Conservation (phyloP, 2,888 invertebrate species). For the Gryllus longicercus region DNA sequence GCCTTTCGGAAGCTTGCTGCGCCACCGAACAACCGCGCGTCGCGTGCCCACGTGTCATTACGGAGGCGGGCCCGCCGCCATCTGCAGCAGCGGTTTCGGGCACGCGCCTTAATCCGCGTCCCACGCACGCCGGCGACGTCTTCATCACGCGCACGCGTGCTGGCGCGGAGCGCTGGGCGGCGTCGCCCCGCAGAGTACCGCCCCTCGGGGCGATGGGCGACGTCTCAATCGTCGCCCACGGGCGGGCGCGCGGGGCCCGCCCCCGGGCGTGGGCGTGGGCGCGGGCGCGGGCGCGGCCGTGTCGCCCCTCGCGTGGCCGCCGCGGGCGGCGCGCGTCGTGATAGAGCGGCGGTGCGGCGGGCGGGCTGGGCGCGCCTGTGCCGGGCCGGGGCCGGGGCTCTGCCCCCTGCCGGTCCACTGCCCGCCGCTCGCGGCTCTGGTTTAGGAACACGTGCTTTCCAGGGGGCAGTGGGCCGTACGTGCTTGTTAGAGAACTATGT, state of each 20-base stretch:
- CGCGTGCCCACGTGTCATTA: neutral
- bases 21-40: neutral
- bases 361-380: neutral
- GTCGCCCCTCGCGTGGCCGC: neutral
- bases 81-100: neutral
- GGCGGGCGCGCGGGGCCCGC: neutral
- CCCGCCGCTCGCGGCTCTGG: no score
- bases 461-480: no score
- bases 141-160: neutral
- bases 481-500: no score
- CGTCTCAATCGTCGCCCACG: constrained; percentile 17
- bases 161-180: neutral
- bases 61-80: neutral
- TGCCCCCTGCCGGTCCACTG: no score
- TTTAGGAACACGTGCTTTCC: no score
- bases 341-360: neutral
- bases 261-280: neutral
- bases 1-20: no score
- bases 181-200: neutral
- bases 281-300: neutral
- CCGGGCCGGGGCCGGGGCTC: neutral
- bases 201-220: neutral
- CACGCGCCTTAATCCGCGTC: neutral
- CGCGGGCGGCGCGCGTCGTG: neutral
- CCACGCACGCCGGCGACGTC: neutral